Conservation (phyloP, 2,888 invertebrate species). For the Leptinotarsa rubiginosa region DNA sequence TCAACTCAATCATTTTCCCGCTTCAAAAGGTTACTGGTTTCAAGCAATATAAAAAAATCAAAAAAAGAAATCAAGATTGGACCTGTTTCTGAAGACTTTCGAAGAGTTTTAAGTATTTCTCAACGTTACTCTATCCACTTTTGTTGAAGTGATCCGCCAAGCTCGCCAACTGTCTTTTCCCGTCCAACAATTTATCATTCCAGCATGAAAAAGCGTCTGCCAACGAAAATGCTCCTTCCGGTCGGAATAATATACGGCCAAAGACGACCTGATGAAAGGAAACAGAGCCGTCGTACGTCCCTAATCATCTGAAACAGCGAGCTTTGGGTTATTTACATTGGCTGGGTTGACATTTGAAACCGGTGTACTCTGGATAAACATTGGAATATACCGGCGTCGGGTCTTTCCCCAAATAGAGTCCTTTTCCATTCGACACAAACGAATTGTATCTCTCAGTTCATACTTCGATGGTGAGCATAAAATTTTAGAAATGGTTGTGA, state of each 20-base stretch:
- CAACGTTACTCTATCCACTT: neutral
- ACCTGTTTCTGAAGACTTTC: too few species aligned
- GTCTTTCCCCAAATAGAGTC: too few species aligned
- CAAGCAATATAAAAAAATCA: too few species aligned
- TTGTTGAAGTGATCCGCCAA: neutral
- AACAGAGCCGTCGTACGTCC: neutral
- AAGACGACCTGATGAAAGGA: neutral
- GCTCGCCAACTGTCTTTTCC: too few species aligned
- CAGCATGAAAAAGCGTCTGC: neutral
- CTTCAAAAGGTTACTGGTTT: too few species aligned
- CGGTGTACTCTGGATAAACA: neutral
- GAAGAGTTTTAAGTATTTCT: too few species aligned
- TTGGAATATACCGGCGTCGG: neutral
- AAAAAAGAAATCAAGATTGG: too few species aligned
- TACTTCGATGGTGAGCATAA: too few species aligned
- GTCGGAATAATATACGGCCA: neutral
- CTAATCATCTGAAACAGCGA: slow-evolving; percentile 7
- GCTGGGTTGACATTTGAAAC: slow-evolving; percentile 4
- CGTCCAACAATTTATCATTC: neutral
- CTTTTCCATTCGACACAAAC: too few species aligned
- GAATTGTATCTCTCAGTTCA: too few species aligned
- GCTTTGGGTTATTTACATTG: slow-evolving; percentile 2
- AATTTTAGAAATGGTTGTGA: too few species aligned
- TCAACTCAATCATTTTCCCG: too few species aligned
- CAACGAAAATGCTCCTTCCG: neutral